Evolutionary conservation across 2,888 invertebrate genomes (phyloP).

Genomic region (Phanerotoma sp.): DNA sequence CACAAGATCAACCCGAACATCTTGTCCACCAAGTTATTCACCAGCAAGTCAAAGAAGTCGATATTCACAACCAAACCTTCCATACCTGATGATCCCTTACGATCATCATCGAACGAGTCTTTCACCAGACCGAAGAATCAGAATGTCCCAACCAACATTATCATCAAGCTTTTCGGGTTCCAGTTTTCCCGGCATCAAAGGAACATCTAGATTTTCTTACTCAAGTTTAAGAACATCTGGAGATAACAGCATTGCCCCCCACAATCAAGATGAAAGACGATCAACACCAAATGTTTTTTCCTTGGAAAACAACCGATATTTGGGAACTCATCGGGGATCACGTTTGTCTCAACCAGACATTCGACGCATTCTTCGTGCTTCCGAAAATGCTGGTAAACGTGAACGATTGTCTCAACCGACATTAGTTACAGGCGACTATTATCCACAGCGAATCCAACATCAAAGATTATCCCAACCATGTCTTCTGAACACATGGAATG

Average conservation of each 20-base stretch:
- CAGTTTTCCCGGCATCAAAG: conserved; percentile 41
- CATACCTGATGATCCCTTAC: conserved; percentile 47
- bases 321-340: conserved; percentile 24
- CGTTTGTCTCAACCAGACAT: conserved; percentile 44
- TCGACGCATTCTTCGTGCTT: conserved; percentile 34
- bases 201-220: conserved; percentile 46
- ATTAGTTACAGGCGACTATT: conserved; percentile 47
- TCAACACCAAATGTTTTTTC: conserved; percentile 43
- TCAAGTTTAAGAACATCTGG: conserved; percentile 47
- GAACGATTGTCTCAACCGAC: conserved; percentile 52
- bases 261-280: conserved; percentile 42
- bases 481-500: conserved; percentile 36
- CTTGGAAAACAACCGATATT: not conserved
- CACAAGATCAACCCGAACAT: conserved; percentile 42
- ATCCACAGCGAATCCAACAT: conserved; percentile 45
- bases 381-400: conserved; percentile 36
- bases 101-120: conserved; percentile 34
- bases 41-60: conserved; percentile 50
- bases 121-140: conserved; percentile 43
- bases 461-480: conserved; percentile 51
- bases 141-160: conserved; percentile 52
- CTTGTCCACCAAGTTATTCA: conserved; percentile 47
- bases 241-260: conserved; percentile 43
- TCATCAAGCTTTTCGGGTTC: conserved; percentile 46
- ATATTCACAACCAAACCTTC: conserved; percentile 51